Evolutionary conservation across 2,113 vertebrate species (phyloP).

Genomic region (Hymenochirus boettgeri): DNA sequence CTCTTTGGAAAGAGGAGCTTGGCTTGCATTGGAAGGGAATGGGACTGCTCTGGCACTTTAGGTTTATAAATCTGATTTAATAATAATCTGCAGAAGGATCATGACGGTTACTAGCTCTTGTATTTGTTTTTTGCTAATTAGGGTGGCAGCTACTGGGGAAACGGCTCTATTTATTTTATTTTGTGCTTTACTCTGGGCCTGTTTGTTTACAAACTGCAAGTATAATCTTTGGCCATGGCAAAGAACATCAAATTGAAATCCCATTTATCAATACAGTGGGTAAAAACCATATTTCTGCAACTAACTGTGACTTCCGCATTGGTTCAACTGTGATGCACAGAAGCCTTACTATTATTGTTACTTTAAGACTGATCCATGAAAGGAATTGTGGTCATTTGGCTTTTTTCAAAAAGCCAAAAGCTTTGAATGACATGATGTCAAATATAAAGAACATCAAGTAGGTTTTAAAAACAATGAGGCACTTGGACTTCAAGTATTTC

Average conservation of each 20-base stretch:
- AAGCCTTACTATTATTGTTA: too few species aligned
- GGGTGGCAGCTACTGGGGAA: constrained; percentile 9
- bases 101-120: neutral
- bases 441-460: too few species aligned
- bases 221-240: constrained; percentile 10
- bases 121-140: constrained; percentile 10
- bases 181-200: constrained; percentile 7
- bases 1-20: neutral
- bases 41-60: constrained; percentile 7
- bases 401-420: too few species aligned
- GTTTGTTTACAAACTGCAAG: constrained; percentile 6
- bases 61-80: constrained; percentile 6
- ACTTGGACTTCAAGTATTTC: too few species aligned
- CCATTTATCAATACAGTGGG: neutral
- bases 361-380: too few species aligned
- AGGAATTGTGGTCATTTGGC: too few species aligned
- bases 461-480: too few species aligned
- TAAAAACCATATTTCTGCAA: neutral
- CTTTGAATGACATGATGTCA: too few species aligned
- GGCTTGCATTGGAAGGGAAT: neutral
- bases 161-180: neutral
- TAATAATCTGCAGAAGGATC: neutral
- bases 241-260: neutral
- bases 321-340: neutral
- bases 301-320: neutral